Evolutionary conservation across 2,797 vertebrate species (phyloP).

Genomic region (Acridotheres tristis): DNA sequence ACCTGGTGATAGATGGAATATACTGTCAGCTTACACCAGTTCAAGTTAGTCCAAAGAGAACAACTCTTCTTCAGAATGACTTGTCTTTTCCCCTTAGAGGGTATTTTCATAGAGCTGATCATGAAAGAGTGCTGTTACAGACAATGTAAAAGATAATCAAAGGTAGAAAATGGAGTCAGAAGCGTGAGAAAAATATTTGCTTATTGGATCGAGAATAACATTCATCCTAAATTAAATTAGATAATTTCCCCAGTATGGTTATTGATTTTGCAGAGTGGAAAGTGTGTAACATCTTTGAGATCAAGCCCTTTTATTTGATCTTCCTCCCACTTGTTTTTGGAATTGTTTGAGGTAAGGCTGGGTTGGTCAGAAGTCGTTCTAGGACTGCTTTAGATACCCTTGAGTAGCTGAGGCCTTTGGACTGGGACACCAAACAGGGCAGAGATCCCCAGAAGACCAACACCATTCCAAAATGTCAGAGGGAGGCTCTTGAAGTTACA

Average conservation of each 20-base stretch:
- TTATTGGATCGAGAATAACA: neutral
- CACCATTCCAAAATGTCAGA: neutral
- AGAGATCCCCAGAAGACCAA: neutral
- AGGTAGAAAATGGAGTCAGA: neutral
- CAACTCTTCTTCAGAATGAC: neutral
- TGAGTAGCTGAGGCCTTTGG: neutral
- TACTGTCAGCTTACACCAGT: neutral
- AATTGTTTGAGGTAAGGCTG: neutral
- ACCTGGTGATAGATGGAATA: slow-evolving; percentile 23
- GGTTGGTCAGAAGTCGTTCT: neutral
- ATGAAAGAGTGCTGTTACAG: neutral
- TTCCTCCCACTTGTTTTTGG: neutral
- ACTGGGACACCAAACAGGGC: neutral
- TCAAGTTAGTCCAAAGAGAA: slow-evolving; percentile 11
- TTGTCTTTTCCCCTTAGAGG: neutral
- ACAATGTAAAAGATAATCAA: neutral
- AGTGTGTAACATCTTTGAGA: neutral
- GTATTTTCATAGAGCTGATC: neutral
- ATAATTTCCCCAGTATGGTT: neutral
- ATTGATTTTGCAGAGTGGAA: neutral
- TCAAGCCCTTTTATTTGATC: neutral
- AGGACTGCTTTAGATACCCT: neutral
- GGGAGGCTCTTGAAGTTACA: neutral
- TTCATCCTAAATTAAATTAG: neutral
- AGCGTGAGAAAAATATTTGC: neutral